Percentiles rank a stretch among this genome's conserved stretches.
These are phyloP conservation scores for Cassiopea andromeda DNA, from an alignment of 30 jellyfish, hydroid and myxozoan genomes.

Conservation along the genomic window DNA sequence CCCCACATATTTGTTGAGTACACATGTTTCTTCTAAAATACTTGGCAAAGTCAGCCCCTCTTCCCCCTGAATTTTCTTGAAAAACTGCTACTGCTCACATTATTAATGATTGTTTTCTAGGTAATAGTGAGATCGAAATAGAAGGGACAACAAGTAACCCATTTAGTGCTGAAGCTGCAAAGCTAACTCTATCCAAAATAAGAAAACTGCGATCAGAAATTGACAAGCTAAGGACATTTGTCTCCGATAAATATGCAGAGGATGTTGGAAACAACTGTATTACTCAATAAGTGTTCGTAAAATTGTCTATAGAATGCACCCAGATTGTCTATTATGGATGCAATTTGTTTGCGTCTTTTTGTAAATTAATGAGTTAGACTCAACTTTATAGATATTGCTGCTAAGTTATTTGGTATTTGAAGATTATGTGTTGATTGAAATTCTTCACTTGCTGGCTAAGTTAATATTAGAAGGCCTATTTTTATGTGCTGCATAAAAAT, in stretches of 20 bases:
- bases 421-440: not conserved
- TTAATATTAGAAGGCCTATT: not conserved
- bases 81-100: too few relatives aligned
- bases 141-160: conserved; percentile 33
- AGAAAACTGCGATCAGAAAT: conserved; percentile 65
- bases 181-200: conserved; percentile 48
- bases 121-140: conserved; percentile 7
- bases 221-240: conserved; percentile 74
- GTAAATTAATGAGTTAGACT: not conserved
- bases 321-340: not conserved
- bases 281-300: conserved; percentile 61
- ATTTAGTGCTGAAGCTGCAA: conserved; percentile 52
- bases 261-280: conserved; percentile 92
- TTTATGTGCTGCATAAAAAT: not conserved
- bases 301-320: not conserved
- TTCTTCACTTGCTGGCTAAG: not conserved
- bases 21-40: too few relatives aligned
- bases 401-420: not conserved
- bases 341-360: not conserved
- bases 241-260: conserved; percentile 95
- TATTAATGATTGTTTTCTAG: not conserved
- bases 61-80: too few relatives aligned
- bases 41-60: too few relatives aligned
- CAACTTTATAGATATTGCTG: not conserved
- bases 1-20: too few relatives aligned